phyloP scores from a whole-genome alignment of 2,113 vertebrate genomes.

The Thamnophis sirtalis region DNA sequence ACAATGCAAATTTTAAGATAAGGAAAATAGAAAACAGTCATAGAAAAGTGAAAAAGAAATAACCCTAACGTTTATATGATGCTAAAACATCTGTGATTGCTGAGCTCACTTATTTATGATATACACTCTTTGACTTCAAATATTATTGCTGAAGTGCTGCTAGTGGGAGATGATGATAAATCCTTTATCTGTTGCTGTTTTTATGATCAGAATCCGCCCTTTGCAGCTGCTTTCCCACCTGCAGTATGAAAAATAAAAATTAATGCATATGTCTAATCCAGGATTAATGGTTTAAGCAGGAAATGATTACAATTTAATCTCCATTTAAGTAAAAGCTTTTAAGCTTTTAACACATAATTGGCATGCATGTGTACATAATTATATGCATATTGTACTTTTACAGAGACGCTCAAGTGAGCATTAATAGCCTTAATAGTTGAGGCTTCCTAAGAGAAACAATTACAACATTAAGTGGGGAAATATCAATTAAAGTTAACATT shows the following conservation, averaged over 20 bases:
- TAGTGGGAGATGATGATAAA: background rate
- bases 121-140: background rate
- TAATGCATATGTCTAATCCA: background rate
- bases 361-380: background rate
- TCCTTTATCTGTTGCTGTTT: background rate
- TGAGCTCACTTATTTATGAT: background rate
- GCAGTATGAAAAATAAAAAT: background rate
- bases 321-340: background rate
- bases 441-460: constrained; percentile 7
- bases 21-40: background rate
- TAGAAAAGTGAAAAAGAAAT: background rate
- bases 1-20: background rate
- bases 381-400: constrained; percentile 6
- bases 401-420: background rate
- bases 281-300: background rate
- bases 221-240: background rate
- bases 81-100: background rate
- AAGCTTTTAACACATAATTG: background rate
- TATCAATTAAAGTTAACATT: background rate
- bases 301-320: background rate
- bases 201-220: background rate
- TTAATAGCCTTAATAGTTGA: background rate
- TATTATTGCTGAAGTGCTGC: background rate
- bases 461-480: background rate
- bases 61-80: background rate